Conservation (phyloP, 2,888 invertebrate species). For the Drepana falcataria region DNA sequence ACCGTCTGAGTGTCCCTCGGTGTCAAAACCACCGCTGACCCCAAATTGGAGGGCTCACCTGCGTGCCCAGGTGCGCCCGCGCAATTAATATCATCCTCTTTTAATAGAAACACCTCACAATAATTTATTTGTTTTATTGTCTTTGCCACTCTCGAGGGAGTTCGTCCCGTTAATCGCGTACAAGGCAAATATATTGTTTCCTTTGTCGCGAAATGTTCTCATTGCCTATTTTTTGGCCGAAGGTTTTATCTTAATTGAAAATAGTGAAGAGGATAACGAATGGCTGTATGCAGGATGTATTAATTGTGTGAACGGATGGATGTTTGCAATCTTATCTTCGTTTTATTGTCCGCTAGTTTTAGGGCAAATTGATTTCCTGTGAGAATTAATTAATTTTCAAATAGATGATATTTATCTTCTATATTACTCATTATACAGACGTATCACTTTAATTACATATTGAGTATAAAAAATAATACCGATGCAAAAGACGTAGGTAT, state of each 20-base stretch:
- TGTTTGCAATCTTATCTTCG: constrained; percentile 54
- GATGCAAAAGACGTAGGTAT: no score
- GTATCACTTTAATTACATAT: not conserved
- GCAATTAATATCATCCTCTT: constrained; percentile 69
- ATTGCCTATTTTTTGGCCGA: constrained; percentile 37
- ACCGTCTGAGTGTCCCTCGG: constrained; percentile 32
- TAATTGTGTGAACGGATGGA: constrained; percentile 54
- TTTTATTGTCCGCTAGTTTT: constrained; percentile 36
- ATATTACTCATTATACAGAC: not conserved
- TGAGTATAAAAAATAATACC: no score
- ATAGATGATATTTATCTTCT: not conserved
- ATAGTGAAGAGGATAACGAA: constrained; percentile 34
- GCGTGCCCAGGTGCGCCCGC: constrained; percentile 66
- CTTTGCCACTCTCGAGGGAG: constrained; percentile 37
- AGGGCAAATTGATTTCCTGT: constrained; percentile 49
- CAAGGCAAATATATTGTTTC: constrained; percentile 43
- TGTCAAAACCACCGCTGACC: constrained; percentile 65
- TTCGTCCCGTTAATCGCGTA: constrained; percentile 32
- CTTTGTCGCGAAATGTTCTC: constrained; percentile 40
- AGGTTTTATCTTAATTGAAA: constrained; percentile 62
- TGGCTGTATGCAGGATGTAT: constrained; percentile 34
- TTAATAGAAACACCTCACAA: constrained; percentile 53
- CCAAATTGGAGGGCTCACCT: constrained; percentile 68
- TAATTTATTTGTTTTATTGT: constrained; percentile 60
- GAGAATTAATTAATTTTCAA: constrained; percentile 31